phyloP scores from a whole-genome alignment of 1,140 invertebrate genomes.

The Macrostomum lignano region DNA sequence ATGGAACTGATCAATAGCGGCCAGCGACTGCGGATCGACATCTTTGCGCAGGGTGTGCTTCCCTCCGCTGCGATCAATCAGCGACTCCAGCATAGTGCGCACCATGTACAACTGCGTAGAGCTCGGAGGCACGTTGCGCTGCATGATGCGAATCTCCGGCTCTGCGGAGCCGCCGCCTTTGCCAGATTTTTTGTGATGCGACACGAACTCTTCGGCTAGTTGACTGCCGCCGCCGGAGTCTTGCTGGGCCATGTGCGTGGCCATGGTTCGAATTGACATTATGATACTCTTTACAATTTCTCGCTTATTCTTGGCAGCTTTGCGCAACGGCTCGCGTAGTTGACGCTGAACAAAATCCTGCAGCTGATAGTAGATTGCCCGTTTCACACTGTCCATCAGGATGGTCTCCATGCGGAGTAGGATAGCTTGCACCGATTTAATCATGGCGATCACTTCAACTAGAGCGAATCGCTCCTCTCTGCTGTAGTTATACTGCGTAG shows the following conservation, averaged over 20 bases:
- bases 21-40: slow-evolving; percentile 63
- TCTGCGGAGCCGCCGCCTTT: neutral
- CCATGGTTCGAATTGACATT: too few species aligned
- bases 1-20: slow-evolving; percentile 75
- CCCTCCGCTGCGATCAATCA: slow-evolving; percentile 61
- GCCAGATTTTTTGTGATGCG: neutral
- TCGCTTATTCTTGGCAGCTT: slow-evolving; percentile 90
- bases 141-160: neutral
- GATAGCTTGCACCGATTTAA: slow-evolving; percentile 82
- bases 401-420: slow-evolving; percentile 92
- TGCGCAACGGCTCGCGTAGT: slow-evolving; percentile 63
- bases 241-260: too few species aligned
- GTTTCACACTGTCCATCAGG: slow-evolving; percentile 71
- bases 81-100: slow-evolving; percentile 80
- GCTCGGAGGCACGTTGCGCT: neutral
- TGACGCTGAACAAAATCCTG: slow-evolving; percentile 83
- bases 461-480: slow-evolving; percentile 89
- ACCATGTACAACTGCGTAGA: slow-evolving; percentile 72
- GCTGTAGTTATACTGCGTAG: slow-evolving; percentile 86
- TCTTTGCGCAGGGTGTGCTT: slow-evolving; percentile 76
- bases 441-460: slow-evolving; percentile 95
- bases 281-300: too few species aligned
- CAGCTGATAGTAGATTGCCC: slow-evolving; percentile 76
- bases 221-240: too few species aligned
- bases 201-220: too few species aligned